Base-by-base conservation (phyloP, 2,797 vertebrate genomes). In the Acrossocheilus wenchowensis region DNA sequence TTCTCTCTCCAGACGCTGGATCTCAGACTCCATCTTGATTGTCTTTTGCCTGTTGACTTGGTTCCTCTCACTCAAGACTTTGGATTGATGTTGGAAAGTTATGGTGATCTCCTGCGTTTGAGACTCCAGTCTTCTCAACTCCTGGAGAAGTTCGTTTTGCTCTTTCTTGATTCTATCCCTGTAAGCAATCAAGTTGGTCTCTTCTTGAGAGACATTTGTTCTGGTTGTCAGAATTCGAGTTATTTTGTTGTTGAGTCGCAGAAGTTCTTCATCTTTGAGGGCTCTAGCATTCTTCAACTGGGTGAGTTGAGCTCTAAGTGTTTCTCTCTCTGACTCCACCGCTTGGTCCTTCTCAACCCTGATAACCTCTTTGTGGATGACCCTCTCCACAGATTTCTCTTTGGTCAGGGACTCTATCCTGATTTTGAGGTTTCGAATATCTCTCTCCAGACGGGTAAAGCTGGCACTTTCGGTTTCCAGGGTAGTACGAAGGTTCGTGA, bases 361-460 rank as follows among this genome's bases (percentile, higher is more conserved):
- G 86, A 99, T 97, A 60, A 99, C 96, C 79, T 99, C 98, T 92
- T 98, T 97, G 93, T 99, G 97, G 91, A 99, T 93, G 12, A 96
- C 96, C 92, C 96, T 99, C 91, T 98, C 98, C 23, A 96, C 84
- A 0, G 96, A 96, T 83, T 98, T 99, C 15, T 97, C 96, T 84
- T 97, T 97, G 88, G 95, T 96, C 60, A 99, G 92, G 52, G 97
- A 87, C 0, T 98, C 97, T 2, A 97, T 72, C 91, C 94, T 96
- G 30, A 96, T 57, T 89, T 90, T 96, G 80, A 99, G 90, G 92
- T 93, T 97, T 89, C 96, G 94, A 69, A 97, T 95, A 86, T 98
- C 96, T 83, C 96, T 97, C 80, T 97, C 94, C 41, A 98, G 86
- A 57, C 90, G 95, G 26, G 82, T 90, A n/a, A 96, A 94, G 78